Evolutionary conservation across 30 jellyfish, hydroid and myxozoan genomes (phyloP).

Genomic region (Phacellophora camtschatica): DNA sequence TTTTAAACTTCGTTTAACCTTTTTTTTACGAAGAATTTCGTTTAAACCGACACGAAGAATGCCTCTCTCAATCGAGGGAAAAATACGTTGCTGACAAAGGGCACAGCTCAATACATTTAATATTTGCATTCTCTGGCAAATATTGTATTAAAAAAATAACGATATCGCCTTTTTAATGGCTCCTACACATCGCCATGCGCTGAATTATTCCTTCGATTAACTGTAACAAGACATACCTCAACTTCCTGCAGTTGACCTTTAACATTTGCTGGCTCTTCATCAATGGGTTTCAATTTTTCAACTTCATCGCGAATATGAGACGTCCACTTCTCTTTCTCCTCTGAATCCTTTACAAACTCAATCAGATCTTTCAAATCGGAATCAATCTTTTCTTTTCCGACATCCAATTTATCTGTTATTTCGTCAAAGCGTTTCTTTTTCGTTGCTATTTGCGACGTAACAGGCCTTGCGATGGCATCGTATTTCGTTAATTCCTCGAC

Average conservation of each 20-base stretch:
- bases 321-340: slow-evolving; percentile 30
- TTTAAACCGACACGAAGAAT: too few species aligned
- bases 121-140: too few species aligned
- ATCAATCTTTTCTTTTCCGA: slow-evolving; percentile 40
- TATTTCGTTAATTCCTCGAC: slow-evolving; percentile 39
- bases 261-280: slow-evolving; percentile 63
- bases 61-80: too few species aligned
- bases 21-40: too few species aligned
- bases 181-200: too few species aligned
- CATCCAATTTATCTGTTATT: slow-evolving; percentile 28
- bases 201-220: neutral
- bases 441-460: slow-evolving; percentile 29
- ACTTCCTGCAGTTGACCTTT: slow-evolving; percentile 64
- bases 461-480: slow-evolving; percentile 57
- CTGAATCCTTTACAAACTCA: slow-evolving; percentile 6
- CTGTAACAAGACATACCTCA: slow-evolving; percentile 19
- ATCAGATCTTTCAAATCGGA: slow-evolving; percentile 37
- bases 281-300: slow-evolving; percentile 1
- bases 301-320: slow-evolving; percentile 12
- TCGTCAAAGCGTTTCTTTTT: slow-evolving; percentile 55
- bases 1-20: too few species aligned
- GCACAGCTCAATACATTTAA: too few species aligned
- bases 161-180: too few species aligned
- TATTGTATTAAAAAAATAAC: too few species aligned
- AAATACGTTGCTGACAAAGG: too few species aligned